Evolutionary conservation across 2,113 vertebrate genomes (phyloP).

Genomic region (Megaptera novaeangliae): DNA sequence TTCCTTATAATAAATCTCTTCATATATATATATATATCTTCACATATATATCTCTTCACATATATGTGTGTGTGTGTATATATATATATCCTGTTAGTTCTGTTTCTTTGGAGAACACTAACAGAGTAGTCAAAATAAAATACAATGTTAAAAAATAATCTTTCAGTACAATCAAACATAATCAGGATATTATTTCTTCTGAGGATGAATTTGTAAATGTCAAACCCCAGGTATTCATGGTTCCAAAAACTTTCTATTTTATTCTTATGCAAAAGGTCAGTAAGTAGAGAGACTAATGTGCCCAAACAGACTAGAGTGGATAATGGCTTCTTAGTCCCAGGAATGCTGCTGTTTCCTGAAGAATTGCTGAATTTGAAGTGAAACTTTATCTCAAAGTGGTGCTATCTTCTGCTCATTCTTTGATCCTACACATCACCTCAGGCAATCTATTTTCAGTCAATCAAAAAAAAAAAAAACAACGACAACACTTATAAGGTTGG

Average conservation of each 20-base stretch:
- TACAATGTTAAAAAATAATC: background rate
- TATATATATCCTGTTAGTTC: background rate
- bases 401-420: background rate
- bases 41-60: background rate
- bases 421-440: background rate
- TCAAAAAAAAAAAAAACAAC: background rate
- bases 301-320: background rate
- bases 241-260: slow-evolving; percentile 14
- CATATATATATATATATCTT: background rate
- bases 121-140: background rate
- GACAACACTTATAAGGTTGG: background rate
- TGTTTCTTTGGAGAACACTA: background rate
- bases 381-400: background rate
- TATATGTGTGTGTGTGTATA: background rate
- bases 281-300: background rate
- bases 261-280: slow-evolving; percentile 3
- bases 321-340: background rate
- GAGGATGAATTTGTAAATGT: slow-evolving; percentile 4
- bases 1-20: background rate
- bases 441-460: background rate
- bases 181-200: background rate
- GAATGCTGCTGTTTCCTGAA: background rate
- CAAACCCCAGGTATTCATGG: background rate
- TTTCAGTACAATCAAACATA: background rate
- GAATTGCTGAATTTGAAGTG: background rate